Base-by-base conservation (phyloP, 2,797 vertebrate genomes). In the Crocidura indochinensis region DNA sequence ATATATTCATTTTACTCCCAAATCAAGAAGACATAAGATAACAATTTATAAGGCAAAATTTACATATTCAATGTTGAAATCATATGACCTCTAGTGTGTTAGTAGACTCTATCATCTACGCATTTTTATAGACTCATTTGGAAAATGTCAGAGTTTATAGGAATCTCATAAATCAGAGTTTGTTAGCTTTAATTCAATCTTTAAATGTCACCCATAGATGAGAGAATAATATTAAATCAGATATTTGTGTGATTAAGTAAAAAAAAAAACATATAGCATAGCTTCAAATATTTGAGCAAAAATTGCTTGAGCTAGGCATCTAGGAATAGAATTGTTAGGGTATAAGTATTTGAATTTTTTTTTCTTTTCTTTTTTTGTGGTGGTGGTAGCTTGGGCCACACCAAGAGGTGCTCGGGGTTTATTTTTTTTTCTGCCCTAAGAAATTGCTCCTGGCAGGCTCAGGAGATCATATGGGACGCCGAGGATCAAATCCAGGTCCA, bases 91-190 rank as follows among this genome's bases (percentile, higher is more conserved):
- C 11, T 3, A 29, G 17, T 80, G 64, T 49, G 72, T 86, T 53
- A 79, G 68, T 51, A 85, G 60, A 77, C 80, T 89, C 71, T 91
- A 62, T 92, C 79, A 88, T 81, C 53, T 84, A 51, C 89, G 20
- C 60, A 93, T 87, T 53, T 86, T 95, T 93, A 92, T 94, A 77
- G 92, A 84, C 76, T 96, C 92, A 92, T 93, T 92, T 92, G 84
- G 76, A 82, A 95, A 96, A 95, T 95, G 92, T 91, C 91, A 94
- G 65, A 47, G 73, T 60, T 76, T 91, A 93, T 94, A 80, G 88
- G 91, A 91, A 67, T 22, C 87, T 88, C 51, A 93, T 81, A 96
- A 92, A 91, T 94, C 92, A 90, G 65, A 65, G 15, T 90, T 93
- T 87, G 69, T 22, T 83, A 62, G 75, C 53, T 85, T 91, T 94